A percentile compares a stretch with the other conserved stretches of the same genome.
Conservation (phyloP, 1,140 invertebrate species). For the Bombus waltoni region DNA sequence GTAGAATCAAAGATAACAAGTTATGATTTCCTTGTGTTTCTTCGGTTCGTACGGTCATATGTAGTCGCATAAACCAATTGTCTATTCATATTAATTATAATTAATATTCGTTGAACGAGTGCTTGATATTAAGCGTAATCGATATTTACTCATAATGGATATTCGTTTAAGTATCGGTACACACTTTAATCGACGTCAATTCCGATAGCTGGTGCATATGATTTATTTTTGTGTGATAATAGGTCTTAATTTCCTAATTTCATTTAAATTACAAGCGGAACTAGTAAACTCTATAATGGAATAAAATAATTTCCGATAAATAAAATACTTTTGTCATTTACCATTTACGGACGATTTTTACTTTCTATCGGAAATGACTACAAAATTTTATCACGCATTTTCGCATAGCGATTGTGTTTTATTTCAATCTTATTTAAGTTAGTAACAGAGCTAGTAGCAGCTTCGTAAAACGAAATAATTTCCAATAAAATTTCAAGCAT, state of each 20-base stretch:
- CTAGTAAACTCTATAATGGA: neutral
- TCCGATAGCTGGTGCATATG: neutral
- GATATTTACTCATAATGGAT: neutral
- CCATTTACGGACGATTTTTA: neutral
- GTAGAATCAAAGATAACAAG: neutral
- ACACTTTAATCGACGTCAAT: neutral
- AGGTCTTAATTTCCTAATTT: neutral
- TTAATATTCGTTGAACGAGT: neutral
- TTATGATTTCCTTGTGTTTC: neutral
- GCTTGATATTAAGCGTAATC: neutral
- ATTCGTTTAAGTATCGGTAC: neutral
- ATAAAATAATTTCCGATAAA: neutral
- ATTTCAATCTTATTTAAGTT: neutral
- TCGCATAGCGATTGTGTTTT: neutral
- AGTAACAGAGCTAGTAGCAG: neutral
- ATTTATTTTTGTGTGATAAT: neutral
- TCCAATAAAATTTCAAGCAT: neutral
- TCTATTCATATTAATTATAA: neutral
- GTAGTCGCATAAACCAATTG: neutral
- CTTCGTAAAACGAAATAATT: neutral
- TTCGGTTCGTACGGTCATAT: neutral
- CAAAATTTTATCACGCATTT: neutral
- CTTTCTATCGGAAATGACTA: neutral
- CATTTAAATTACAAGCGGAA: neutral
- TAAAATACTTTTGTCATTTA: neutral